phyloP scores from a whole-genome alignment of 1,140 invertebrate genomes.

The Elymnias hypermnestra region DNA sequence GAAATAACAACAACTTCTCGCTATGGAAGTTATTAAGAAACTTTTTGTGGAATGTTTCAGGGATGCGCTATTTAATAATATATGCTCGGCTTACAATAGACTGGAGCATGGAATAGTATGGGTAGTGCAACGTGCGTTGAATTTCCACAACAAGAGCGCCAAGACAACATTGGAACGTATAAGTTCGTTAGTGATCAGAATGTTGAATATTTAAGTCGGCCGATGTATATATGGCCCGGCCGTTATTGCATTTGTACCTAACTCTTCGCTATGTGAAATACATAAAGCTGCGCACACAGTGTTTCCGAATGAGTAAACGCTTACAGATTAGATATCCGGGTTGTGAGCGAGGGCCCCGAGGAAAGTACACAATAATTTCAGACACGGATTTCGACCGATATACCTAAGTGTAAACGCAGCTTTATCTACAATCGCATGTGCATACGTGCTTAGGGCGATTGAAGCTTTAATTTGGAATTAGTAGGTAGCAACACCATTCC shows the following conservation, averaged over 20 bases:
- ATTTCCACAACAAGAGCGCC: constrained; percentile 1
- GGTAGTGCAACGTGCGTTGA: not conserved
- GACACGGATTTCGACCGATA: constrained; percentile 23
- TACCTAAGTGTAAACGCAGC: constrained; percentile 30
- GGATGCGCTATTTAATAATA: too few species aligned
- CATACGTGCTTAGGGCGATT: constrained; percentile 26
- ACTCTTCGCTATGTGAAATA: constrained; percentile 22
- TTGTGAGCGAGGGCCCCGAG: too few species aligned
- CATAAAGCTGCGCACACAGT: constrained; percentile 25
- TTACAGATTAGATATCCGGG: constrained; percentile 37
- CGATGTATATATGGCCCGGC: constrained; percentile 5
- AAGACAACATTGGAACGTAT: not conserved
- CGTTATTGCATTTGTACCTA: constrained; percentile 17
- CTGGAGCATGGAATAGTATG: too few species aligned
- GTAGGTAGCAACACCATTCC: constrained; percentile 23
- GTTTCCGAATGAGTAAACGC: constrained; percentile 26
- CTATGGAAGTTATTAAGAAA: too few species aligned
- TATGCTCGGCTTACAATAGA: too few species aligned
- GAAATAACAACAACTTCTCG: too few species aligned
- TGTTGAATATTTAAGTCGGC: constrained; percentile 15
- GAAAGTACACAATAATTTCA: constrained; percentile 42
- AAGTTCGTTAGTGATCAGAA: constrained; percentile 9
- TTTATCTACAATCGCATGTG: constrained; percentile 29
- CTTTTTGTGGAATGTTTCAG: too few species aligned
- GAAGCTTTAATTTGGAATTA: constrained; percentile 38